Evolutionary conservation across 2,113 vertebrate species (phyloP), one percentile per base, ranked within the genome.

Genomic region (Oreochromis tanganicae): DNA sequence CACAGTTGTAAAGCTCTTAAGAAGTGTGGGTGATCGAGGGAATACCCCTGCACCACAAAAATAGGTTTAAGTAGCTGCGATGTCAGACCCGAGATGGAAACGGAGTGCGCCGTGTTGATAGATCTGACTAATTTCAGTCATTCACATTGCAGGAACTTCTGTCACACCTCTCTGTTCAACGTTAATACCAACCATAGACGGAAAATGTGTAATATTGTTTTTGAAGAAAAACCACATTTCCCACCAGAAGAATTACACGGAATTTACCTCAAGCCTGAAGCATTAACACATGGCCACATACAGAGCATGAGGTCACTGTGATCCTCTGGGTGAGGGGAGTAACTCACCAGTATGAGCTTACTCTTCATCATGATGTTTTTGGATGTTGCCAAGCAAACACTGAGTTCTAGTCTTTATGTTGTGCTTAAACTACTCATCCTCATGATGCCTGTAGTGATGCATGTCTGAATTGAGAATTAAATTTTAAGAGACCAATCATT

Each of bases 301-400:
- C 84, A 81, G 91, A 89, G 86, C 48, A 36, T 94, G 91, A 95
- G 63, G 41, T 94, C 92, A 95, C 27, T 12, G 6, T 84, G 71
- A 79, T 89, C 55, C 29, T 75, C 29, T 80, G 81, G 85, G 80
- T 80, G 81, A 80, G 82, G 61, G 80, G 83, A 87, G 91, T 90
- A 84, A 91, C 24, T 84, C 85, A 89, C 19, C 79, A 75, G 24
- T 19, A 27, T 84, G 83, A 88, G 73, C 36, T 68, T 61, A 85
- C 88, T 81, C 91, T 85, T 92, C 91, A 93, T 88, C 73, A 14
- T 75, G 11, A n/a, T 83, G 55, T 48, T 84, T 52, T 38, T 71
- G 36, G 34, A 85, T 32, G 68, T 24, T 84, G 19, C 34, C 9
- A 5, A 38, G 54, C 7, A 61, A 80, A 36, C 57, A 19, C 41